Conservation (phyloP, 2,888 invertebrate genomes). For the Tipula vernalis region DNA sequence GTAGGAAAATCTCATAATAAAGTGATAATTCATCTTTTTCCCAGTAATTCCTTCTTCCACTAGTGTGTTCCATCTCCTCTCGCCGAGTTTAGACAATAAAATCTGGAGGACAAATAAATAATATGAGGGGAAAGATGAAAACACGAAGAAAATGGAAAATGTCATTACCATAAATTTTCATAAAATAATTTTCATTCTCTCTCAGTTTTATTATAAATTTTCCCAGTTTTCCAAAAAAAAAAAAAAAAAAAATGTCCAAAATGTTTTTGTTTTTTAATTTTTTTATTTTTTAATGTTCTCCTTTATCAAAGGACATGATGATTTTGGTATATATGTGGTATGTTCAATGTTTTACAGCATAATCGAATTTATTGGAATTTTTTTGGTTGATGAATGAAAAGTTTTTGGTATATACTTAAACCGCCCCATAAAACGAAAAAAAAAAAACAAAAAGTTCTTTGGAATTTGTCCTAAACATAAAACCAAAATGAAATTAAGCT, state of each 20-base stretch:
- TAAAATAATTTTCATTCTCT: background rate
- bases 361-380: background rate
- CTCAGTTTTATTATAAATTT: background rate
- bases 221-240: background rate
- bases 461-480: too few species aligned
- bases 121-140: background rate
- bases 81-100: background rate
- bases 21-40: background rate
- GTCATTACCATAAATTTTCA: background rate
- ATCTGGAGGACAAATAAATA: background rate
- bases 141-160: background rate
- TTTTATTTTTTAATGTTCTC: background rate
- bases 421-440: background rate
- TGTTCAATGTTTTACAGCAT: background rate
- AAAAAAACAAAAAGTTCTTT: too few species aligned
- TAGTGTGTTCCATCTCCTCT: background rate
- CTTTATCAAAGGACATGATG: background rate
- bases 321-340: background rate
- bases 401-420: background rate
- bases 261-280: background rate
- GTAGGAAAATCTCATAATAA: background rate
- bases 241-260: background rate
- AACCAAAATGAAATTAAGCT: background rate
- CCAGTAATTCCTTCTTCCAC: background rate
- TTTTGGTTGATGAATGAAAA: background rate